Percentiles rank a stretch among this genome's conserved stretches.
Evolutionary conservation across 2,113 vertebrate species (phyloP).

Genomic region (Urocynchramus pylzowi): DNA sequence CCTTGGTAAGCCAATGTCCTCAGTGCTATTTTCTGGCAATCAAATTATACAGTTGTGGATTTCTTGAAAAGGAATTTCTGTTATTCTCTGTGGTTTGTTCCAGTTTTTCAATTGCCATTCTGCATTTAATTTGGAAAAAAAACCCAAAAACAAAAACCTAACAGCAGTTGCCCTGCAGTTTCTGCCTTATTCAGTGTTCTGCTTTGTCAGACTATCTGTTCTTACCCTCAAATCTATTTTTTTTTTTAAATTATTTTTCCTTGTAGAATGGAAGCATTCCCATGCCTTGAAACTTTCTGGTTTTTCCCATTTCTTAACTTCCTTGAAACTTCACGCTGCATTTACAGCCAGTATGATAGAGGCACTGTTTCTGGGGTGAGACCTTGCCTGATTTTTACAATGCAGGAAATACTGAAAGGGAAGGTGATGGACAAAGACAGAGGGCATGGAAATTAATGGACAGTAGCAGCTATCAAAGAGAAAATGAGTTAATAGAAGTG

Average conservation of each 20-base stretch:
- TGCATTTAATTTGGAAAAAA: background rate
- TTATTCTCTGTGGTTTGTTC: slow-evolving; percentile 10
- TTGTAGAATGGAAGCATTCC: background rate
- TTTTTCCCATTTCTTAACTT: background rate
- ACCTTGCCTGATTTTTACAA: background rate
- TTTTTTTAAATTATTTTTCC: background rate
- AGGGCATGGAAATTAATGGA: background rate
- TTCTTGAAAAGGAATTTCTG: slow-evolving; percentile 18
- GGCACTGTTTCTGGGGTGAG: background rate
- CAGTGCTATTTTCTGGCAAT: slow-evolving; percentile 39
- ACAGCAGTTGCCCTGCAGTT: background rate
- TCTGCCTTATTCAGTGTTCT: background rate
- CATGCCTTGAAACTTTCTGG: background rate
- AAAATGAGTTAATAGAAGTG: background rate
- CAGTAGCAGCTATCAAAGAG: background rate
- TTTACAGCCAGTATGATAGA: background rate
- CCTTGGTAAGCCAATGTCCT: slow-evolving; percentile 12
- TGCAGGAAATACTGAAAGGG: background rate
- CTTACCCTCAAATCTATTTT: background rate
- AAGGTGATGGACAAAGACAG: background rate
- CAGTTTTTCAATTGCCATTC: background rate
- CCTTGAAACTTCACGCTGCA: background rate
- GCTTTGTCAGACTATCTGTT: background rate
- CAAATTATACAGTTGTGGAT: slow-evolving; percentile 47
- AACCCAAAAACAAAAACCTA: background rate